Evolutionary conservation across 2,888 invertebrate genomes (phyloP), one percentile per base, ranked within the genome.

Genomic region (Hermaeophaga mercurialis): DNA sequence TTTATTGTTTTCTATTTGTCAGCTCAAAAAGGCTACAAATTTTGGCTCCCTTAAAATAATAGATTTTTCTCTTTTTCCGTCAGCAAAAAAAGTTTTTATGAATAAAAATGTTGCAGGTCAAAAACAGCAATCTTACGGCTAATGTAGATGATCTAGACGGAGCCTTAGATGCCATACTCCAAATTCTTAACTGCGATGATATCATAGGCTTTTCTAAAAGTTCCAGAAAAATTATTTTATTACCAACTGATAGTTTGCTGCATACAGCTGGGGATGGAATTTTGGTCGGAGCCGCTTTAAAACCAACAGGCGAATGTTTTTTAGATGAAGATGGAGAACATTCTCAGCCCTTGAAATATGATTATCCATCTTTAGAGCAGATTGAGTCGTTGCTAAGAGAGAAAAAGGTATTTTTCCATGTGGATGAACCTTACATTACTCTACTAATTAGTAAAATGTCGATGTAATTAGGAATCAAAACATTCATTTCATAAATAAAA

Each of bases 81-180:
- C n/a, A n/a, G n/a, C n/a, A n/a, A n/a, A n/a, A n/a, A n/a, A n/a
- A n/a, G n/a, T n/a, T n/a, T n/a, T n/a, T n/a, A n/a, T n/a, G n/a
- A n/a, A n/a, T n/a, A n/a, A n/a, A n/a, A n/a, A n/a, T n/a, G n/a
- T n/a, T 56, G 39, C 41, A 69, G 68, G 61, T 70, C 1, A 47
- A 49, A 17, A 59, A 54, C 0, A 67, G 67, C 31, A 58, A 59
- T 6, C 61, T 66, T n/a, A 68, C 67, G 1, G 71, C 69, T 1
- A 72, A 71, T 28, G 45, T 66, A 0, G 72, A 72, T 39, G 64
- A 72, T 54, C 7, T 67, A 24, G 92, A 93, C 75, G 91, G 91
- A 6, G 90, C 91, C 0, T 82, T 94, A 38, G 93, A 94, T 72
- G 94, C 90, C 1, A 81, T 94, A 15, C 87, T 92, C 78, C 94